Base-by-base conservation (phyloP, 2,113 vertebrate species). In the Origma solitaria region DNA sequence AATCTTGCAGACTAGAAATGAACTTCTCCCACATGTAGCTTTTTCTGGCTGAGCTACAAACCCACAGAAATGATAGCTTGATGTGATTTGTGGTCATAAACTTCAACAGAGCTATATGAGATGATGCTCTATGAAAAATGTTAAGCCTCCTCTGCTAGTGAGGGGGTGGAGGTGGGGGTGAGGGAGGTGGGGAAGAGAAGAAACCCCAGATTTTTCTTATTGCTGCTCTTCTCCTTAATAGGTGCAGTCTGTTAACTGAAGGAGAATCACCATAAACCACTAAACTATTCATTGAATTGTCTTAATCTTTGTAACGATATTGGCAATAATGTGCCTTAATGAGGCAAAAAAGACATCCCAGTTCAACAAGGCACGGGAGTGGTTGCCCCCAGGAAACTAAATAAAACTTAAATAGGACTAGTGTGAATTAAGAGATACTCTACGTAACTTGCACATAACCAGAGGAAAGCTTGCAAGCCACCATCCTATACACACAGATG, bases 1-100 rank as follows among this genome's bases (percentile, higher is more conserved):
- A 86, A 90, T 69, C 49, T 51, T 81, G 65, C 24, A 88, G 51
- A 70, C 40, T 56, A 83, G 61, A 88, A 91, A 86, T 38, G 11
- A 92, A 68, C 45, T 86, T 96, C 77, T 92, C 84, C 77, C 77
- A 95, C 75, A 33, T 28, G 45, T 65, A 95, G 65, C 77, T 91
- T 94, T 95, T 95, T 79, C 77, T 95, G 89, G 95, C 83, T 79
- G 45, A 92, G 73, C 24, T 91, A 85, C 81, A 96, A 95, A 79
- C 81, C 77, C 91, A 78, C 91, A 86, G 77, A 88, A 92, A 87
- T 47, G 30, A 94, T 71, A 71, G 37, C 45, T 76, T 89, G 61
- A 44, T 79, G 76, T 76, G 72, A 96, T 95, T 86, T 95, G 83
- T 79, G 77, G 84, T 60, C 84, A 64, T 65, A 94, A 84, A 86